Evolutionary conservation across 2,797 vertebrate species (phyloP), one percentile per base, ranked within the genome.

Genomic region (Pipistrellus nathusii): DNA sequence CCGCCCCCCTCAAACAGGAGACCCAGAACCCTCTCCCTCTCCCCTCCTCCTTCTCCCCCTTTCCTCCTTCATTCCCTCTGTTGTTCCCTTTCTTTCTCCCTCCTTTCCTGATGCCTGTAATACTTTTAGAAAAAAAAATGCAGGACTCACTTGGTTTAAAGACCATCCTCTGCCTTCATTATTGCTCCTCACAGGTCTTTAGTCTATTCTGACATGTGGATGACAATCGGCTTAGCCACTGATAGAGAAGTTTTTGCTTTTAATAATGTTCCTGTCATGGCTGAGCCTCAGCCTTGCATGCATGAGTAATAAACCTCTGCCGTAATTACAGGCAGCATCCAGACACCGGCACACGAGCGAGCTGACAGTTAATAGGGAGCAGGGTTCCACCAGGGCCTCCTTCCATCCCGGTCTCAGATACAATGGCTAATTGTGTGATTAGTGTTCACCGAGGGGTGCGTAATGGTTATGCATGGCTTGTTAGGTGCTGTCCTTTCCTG

Each of bases 161-260:
- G 80, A n/a, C n/a, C 41, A 73, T 75, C 18, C 59, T 38, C 55
- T 57, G 80, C 73, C 69, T 57, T 57, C 7, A 25, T 8, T 35
- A 51, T n/a, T 17, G 35, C 44, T 77, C 27, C 72, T 88, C 46
- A 1, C 15, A 10, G 35, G 66, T 96, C 95, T 48, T 95, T 86
- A 92, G 30, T 0, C 92, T 57, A 69, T 72, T 27, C 25, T 96
- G 97, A 97, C 95, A 90, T 93, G 97, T 94, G 81, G 90, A 96
- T 96, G 97, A 97, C 96, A 96, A 25, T 90, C 35, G 15, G 20
- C 95, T 97, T 96, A 96, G 89, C 85, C 94, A 53, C 83, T 69
- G 96, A 95, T 96, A 95, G 97, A 96, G 97, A 97, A 98, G 96
- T 97, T 95, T 92, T 87, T 89, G 93, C 93, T 95, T 98, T 97